Evolutionary conservation across 2,888 invertebrate genomes (phyloP), one percentile per base, ranked within the genome.

Genomic region (Meta bourneti): DNA sequence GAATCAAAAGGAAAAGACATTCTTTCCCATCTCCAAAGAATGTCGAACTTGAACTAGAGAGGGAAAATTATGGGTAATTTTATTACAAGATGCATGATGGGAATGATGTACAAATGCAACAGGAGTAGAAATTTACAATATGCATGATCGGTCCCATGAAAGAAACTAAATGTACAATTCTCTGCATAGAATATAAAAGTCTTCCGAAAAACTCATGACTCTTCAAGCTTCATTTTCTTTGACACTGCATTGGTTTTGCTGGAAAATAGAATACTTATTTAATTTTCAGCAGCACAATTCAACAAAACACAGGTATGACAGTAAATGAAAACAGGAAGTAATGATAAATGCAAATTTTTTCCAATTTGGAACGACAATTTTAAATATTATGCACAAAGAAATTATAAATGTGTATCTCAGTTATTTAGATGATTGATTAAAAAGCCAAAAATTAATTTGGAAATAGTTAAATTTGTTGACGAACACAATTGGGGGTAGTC

Each of bases 101-200:
- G 11, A 79, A 87, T 91, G 91, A 87, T 77, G 82, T 87, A 80
- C 81, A 88, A 82, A 88, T 88, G 79, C 74, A 88, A 91, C 72
- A 89, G 81, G 75, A 72, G 79, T 74, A 82, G 82, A 90, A 92
- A 92, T 92, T 77, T 92, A 92, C 92, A 92, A 61, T 91, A 91
- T 88, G 90, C 87, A 88, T 82, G 74, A 75, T 79, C 54, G 85
- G 78, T 90, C 83, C 79, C 92, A 88, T 82, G 83, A 75, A 79
- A 80, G 77, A 92, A 92, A 90, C 72, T 87, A 71, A 92, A 90
- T 92, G 34, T 92, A 92, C 92, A 92, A 83, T 49, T 87, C 54
- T 86, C 75, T 88, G 71, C 61, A 77, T 54, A 20, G 72, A 61
- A 51, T 70, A 79, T 81, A 78, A 80, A 80, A 74, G 54, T 87